phyloP scores from a whole-genome alignment of 2,113 vertebrate genomes.

The Brachyistius frenatus region DNA sequence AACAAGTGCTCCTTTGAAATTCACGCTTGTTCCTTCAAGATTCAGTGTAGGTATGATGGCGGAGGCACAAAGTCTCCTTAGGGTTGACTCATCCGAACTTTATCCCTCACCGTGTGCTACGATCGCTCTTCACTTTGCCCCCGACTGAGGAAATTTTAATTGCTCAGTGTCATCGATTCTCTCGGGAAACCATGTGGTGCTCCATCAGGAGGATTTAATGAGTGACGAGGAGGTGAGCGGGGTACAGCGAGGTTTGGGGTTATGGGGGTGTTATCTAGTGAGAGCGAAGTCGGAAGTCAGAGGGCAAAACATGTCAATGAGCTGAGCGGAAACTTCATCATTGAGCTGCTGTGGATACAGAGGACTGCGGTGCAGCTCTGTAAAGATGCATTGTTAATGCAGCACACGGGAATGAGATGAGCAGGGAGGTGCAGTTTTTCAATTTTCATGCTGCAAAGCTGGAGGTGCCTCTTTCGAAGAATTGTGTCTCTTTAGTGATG shows the following conservation, averaged over 20 bases:
- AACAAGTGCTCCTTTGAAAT: background rate
- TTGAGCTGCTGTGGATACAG: background rate
- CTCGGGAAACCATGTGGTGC: conserved; percentile 41
- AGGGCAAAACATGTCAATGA: conserved; percentile 5
- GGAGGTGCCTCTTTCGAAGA: background rate
- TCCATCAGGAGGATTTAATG: conserved; percentile 42
- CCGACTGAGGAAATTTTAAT: conserved; percentile 71
- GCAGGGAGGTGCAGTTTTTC: background rate
- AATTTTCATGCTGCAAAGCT: background rate
- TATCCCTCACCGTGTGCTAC: background rate
- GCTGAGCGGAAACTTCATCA: conserved; percentile 5
- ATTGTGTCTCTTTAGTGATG: background rate
- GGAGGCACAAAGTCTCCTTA: conserved; percentile 24
- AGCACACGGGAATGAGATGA: background rate
- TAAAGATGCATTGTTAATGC: background rate
- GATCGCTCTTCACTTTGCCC: conserved; percentile 39
- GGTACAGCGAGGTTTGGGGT: conserved; percentile 10
- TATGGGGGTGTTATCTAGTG: background rate
- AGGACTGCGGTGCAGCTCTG: background rate
- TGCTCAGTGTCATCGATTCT: conserved; percentile 58
- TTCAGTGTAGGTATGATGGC: conserved; percentile 9
- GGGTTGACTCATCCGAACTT: conserved; percentile 35
- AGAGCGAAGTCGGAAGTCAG: conserved; percentile 18
- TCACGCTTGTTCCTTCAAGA: background rate
- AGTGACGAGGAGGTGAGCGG: conserved; percentile 17